Evolutionary conservation across 2,888 invertebrate species (phyloP).

Genomic region (Ceraclea dissimilis): DNA sequence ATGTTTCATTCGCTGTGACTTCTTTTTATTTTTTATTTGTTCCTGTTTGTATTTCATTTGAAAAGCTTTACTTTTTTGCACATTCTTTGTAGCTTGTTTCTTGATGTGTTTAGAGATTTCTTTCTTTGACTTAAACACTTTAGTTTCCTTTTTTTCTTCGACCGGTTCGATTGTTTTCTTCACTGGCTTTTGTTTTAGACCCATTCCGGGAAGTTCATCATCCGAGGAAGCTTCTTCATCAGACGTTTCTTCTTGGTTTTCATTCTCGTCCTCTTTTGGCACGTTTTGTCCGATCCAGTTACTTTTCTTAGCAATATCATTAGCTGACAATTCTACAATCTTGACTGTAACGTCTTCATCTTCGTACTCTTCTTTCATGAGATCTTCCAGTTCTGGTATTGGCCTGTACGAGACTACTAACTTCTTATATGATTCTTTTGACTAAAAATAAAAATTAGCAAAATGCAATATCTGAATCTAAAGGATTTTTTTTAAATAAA

Average conservation of each 20-base stretch:
- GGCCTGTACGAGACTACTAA: constrained; percentile 64
- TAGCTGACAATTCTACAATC: constrained; percentile 65
- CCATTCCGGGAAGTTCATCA: constrained; percentile 44
- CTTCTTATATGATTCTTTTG: constrained; percentile 66
- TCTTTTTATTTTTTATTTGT: constrained; percentile 61
- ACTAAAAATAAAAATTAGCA: constrained; percentile 32
- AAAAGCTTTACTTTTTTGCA: constrained; percentile 70
- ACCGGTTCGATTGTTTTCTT: constrained; percentile 32
- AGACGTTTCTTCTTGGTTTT: constrained; percentile 32
- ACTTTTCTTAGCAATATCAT: constrained; percentile 60
- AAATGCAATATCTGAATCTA: not conserved
- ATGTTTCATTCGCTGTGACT: constrained; percentile 38
- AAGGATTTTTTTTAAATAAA: not conserved
- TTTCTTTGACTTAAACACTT: constrained; percentile 47
- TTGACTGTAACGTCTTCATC: constrained; percentile 72
- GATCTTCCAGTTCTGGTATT: constrained; percentile 60
- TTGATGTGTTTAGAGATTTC: constrained; percentile 64
- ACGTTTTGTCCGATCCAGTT: constrained; percentile 67
- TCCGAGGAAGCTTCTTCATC: constrained; percentile 29
- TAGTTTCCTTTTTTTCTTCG: constrained; percentile 25
- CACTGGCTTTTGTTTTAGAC: constrained; percentile 31
- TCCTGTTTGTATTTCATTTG: constrained; percentile 68
- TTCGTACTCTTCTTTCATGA: constrained; percentile 64
- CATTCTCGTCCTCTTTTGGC: constrained; percentile 37
- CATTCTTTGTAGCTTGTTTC: constrained; percentile 61